Percentiles rank a stretch among this genome's conserved stretches.
These are phyloP conservation scores for Remorina albescens DNA, from an alignment of 2,797 vertebrate genomes.

Conservation along the genomic window DNA sequence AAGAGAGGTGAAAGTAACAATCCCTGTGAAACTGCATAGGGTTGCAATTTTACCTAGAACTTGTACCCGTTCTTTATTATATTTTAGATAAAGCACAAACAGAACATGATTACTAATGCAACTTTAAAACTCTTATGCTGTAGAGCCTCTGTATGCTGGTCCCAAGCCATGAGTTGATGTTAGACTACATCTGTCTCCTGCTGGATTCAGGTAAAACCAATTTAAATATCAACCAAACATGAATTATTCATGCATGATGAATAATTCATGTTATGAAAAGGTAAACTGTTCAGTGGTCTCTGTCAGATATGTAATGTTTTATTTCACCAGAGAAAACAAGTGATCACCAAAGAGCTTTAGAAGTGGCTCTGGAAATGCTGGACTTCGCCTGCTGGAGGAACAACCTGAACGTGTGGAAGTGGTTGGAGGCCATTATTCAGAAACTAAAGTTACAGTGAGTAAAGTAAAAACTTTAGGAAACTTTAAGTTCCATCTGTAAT, in stretches of 20 bases:
- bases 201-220: conserved; percentile 72
- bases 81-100: not conserved
- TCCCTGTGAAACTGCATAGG: not conserved
- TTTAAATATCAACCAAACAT: not conserved
- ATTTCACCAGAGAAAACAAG: conserved; percentile 78
- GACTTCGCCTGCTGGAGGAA: conserved; percentile 91
- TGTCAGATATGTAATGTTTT: no score
- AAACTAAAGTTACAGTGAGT: conserved; percentile 82
- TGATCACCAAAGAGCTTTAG: conserved; percentile 78
- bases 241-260: no score
- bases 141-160: conserved; percentile 87
- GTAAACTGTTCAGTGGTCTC: not conserved
- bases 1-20: not conserved
- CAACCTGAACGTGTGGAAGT: conserved; percentile 86
- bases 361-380: conserved; percentile 87
- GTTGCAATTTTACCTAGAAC: not conserved
- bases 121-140: not conserved
- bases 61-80: not conserved
- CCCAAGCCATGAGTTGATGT: conserved; percentile 94
- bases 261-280: not conserved
- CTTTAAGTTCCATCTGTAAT: not conserved
- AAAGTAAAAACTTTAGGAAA: not conserved
- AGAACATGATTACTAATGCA: no score
- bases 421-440: conserved; percentile 80
- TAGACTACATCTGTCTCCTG: conserved; percentile 85